A percentile compares a stretch with the other conserved stretches of the same genome.
These are phyloP conservation scores for Cyanistes caeruleus DNA, from an alignment of 2,113 vertebrate genomes.

Conservation along the genomic window DNA sequence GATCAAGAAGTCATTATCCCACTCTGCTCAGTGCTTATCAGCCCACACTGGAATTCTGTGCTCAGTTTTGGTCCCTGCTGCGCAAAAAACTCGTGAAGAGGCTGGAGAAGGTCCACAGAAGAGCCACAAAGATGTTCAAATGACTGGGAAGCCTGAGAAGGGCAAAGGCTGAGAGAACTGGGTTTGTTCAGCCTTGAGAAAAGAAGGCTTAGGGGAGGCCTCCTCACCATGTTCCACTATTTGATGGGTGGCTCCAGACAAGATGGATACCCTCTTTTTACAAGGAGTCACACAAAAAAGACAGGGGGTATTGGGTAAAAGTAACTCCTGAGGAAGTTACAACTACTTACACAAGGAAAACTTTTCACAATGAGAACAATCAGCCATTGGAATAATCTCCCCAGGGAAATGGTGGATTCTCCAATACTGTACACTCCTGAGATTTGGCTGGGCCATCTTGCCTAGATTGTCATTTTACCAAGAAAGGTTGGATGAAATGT, in stretches of 20 bases:
- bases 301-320: neutral
- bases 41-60: neutral
- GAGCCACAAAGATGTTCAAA: neutral
- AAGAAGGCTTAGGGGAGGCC: neutral
- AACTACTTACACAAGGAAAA: neutral
- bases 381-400: neutral
- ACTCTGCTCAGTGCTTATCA: neutral
- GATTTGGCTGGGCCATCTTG: neutral
- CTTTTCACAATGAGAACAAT: neutral
- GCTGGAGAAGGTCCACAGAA: neutral
- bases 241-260: neutral
- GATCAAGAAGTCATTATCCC: neutral
- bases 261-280: neutral
- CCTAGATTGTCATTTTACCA: neutral
- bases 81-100: neutral
- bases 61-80: neutral
- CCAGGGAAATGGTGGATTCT: neutral
- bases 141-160: neutral
- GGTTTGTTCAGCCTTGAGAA: neutral
- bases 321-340: neutral
- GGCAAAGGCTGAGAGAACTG: neutral
- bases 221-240: neutral
- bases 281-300: neutral
- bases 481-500: neutral
- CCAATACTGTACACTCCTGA: neutral